Conservation (phyloP, 2,113 vertebrate species). For the Apodemus sylvaticus region DNA sequence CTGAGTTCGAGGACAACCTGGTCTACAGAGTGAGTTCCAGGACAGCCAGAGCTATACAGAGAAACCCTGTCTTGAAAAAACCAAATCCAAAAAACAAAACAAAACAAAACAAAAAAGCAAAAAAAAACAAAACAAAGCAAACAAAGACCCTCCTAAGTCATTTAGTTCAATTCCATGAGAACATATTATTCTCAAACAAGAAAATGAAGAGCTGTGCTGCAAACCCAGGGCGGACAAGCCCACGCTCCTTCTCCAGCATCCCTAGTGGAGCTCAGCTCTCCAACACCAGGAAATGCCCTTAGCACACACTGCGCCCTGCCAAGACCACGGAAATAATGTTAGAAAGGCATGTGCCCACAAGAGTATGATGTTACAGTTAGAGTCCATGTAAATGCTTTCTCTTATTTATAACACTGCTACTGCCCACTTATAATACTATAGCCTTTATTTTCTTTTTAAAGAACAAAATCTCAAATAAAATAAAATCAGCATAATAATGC, state of each 20-base stretch:
- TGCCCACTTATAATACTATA: background rate
- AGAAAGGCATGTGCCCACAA: conserved; percentile 2
- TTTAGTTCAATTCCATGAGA: conserved; percentile 19
- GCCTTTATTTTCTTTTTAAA: background rate
- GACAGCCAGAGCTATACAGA: too few relatives aligned
- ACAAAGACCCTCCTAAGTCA: background rate
- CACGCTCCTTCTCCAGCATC: conserved; percentile 36
- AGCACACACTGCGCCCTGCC: conserved; percentile 26
- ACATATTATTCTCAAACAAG: conserved; percentile 3
- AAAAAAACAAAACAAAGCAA: background rate
- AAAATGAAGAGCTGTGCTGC: conserved; percentile 9
- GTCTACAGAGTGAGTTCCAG: too few relatives aligned
- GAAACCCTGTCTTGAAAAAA: too few relatives aligned
- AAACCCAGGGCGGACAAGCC: background rate
- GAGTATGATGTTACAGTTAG: background rate
- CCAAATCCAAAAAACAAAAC: too few relatives aligned
- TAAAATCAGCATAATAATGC: conserved; percentile 28
- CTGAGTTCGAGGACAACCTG: too few relatives aligned
- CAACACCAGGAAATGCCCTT: background rate
- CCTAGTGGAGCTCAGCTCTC: background rate
- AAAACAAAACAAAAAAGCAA: too few relatives aligned
- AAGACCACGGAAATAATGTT: background rate
- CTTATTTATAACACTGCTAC: background rate
- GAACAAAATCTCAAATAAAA: conserved; percentile 45
- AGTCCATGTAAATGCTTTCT: conserved; percentile 1